A percentile compares a stretch with the other conserved stretches of the same genome.
Evolutionary conservation across 30 jellyfish, hydroid and myxozoan species (phyloP).

Genomic region (Rhopilema esculentum): DNA sequence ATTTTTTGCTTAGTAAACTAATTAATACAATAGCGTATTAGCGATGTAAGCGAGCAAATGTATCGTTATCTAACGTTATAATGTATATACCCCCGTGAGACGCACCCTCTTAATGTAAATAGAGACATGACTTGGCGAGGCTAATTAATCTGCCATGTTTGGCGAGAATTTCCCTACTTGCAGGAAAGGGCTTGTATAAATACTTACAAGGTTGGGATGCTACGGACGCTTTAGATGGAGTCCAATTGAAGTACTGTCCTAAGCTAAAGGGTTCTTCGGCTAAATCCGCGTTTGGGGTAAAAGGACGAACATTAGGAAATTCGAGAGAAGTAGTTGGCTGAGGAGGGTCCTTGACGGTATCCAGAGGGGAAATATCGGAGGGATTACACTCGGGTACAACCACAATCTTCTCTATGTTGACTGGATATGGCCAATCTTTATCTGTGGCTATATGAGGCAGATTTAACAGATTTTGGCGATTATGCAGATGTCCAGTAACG

Average conservation of each 20-base stretch:
- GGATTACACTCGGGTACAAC: constrained; percentile 23
- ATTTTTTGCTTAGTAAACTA: neutral
- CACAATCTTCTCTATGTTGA: constrained; percentile 31
- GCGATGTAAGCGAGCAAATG: neutral
- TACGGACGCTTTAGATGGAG: neutral
- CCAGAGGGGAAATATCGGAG: constrained; percentile 12
- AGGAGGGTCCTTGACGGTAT: neutral
- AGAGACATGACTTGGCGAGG: constrained; percentile 16
- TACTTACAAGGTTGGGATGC: constrained; percentile 22
- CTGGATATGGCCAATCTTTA: constrained; percentile 13
- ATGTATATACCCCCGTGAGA: constrained; percentile 7
- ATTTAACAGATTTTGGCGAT: constrained; percentile 36
- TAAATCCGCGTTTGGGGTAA: neutral
- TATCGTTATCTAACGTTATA: neutral
- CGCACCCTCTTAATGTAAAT: constrained; percentile 23
- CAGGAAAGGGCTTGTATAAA: neutral
- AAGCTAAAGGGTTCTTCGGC: neutral
- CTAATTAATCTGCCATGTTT: constrained; percentile 21
- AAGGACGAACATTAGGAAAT: neutral
- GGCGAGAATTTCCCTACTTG: constrained; percentile 12
- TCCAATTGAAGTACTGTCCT: neutral
- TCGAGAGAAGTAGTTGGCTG: neutral
- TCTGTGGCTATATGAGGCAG: constrained; percentile 18
- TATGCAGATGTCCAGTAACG: constrained; percentile 55
- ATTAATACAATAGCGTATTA: neutral